Conservation (phyloP, 1,140 invertebrate species). For the Phocides pigmalion region DNA sequence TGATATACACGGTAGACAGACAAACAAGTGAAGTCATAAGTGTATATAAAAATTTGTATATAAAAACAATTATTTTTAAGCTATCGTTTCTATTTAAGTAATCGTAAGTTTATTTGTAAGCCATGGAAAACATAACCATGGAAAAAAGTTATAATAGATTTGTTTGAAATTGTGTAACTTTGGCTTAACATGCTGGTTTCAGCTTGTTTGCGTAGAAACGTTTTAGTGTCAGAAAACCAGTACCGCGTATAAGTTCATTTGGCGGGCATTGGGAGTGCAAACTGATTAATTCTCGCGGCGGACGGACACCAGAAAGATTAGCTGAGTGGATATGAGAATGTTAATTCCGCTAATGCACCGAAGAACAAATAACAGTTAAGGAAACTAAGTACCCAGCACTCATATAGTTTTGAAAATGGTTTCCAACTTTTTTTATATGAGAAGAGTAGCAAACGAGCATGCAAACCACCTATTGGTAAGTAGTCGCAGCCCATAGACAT, state of each 20-base stretch:
- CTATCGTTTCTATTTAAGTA: too few species aligned
- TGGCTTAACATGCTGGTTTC: too few species aligned
- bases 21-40: too few species aligned
- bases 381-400: constrained; percentile 47
- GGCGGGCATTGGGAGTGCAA: constrained; percentile 48
- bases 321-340: constrained; percentile 73
- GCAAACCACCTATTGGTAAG: too few species aligned
- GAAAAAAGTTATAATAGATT: too few species aligned
- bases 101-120: too few species aligned
- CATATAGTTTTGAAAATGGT: constrained; percentile 41
- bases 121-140: constrained; percentile 9
- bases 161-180: too few species aligned
- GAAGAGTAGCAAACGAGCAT: neutral
- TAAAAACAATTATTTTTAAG: too few species aligned
- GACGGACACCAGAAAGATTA: constrained; percentile 75
- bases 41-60: too few species aligned
- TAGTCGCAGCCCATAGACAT: too few species aligned
- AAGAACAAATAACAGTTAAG: constrained; percentile 68
- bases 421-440: constrained; percentile 38
- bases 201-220: constrained; percentile 3
- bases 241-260: constrained; percentile 53
- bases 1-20: too few species aligned
- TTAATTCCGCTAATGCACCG: constrained; percentile 81
- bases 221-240: constrained; percentile 22
- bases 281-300: constrained; percentile 75